Percentiles rank a stretch among this genome's conserved stretches.
Evolutionary conservation across 1,140 invertebrate species (phyloP).

Genomic region (Eupeodes corollae): DNA sequence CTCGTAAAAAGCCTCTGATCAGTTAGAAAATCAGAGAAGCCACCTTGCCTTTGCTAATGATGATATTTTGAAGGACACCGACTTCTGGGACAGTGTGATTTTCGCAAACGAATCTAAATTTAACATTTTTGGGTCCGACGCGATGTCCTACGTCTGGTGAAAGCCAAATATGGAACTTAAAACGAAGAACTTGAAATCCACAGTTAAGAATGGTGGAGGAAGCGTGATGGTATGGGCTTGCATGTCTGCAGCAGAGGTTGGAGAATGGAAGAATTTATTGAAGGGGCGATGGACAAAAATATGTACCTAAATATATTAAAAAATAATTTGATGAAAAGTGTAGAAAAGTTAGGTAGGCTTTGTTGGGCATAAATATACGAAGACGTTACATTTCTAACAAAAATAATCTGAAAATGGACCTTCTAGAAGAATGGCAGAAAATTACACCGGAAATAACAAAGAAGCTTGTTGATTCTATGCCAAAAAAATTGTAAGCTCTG

Average conservation of each 20-base stretch:
- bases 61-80: not conserved
- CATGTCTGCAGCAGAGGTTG: slow-evolving; percentile 22
- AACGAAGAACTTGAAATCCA: slow-evolving; percentile 4
- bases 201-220: slow-evolving; percentile 28
- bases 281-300: too few species aligned
- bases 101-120: too few species aligned
- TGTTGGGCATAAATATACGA: slow-evolving; percentile 1
- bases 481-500: slow-evolving; percentile 2
- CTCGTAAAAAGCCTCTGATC: too few species aligned
- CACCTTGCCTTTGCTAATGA: not conserved
- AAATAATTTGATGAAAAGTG: slow-evolving; percentile 12
- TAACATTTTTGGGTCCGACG: too few species aligned
- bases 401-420: not conserved
- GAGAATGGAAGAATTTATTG: slow-evolving; percentile 15
- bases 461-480: too few species aligned
- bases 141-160: too few species aligned
- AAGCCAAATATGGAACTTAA: not conserved
- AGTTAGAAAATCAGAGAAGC: not conserved
- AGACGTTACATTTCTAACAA: slow-evolving; percentile 3
- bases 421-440: slow-evolving; percentile 3
- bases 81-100: too few species aligned
- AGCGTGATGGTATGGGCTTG: too few species aligned
- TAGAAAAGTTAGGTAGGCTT: slow-evolving; percentile 10
- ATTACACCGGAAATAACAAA: too few species aligned
- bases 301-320: too few species aligned